Base-by-base conservation (phyloP, 2,797 vertebrate genomes). In the Gymnoscopelus braueri region DNA sequence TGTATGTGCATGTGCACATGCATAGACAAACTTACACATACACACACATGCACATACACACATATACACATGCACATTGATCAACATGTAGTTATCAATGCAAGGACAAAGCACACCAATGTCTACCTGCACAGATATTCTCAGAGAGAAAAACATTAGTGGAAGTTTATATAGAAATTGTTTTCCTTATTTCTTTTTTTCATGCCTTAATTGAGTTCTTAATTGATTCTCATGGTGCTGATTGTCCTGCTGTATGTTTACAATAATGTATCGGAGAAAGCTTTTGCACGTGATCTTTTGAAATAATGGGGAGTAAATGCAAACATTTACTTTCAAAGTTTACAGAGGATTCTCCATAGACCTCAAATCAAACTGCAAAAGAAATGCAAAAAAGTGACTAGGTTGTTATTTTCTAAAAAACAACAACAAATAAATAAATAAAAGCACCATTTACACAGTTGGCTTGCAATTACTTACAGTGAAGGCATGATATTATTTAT, bases 121-220 rank as follows among this genome's bases (percentile, higher is more conserved):
- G 86, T 87, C 88, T 91, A 89, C 88, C 85, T 89, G 88, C 91
- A 89, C 90, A 90, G 77, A 85, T 85, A 67, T 72, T 90, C 88
- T 92, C 91, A 91, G 87, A 78, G 88, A 88, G 67, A 71, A 78
- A 65, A 70, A 74, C 61, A 74, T 69, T 72, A 60, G 69, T 61
- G 63, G 26, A 75, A 62, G 44, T 79, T 47, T 74, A 60, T 64
- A 58, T 35, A 65, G 51, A 19, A n/a, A 73, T 78, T 77, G 4
- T 77, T 44, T 63, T 80, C 70, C 8, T 66, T 80, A 76, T 58
- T 61, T 76, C 67, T 47, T 77, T 79, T 75, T 77, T 80, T 78
- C 85, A 92, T 90, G 90, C 90, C 90, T 91, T 90, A 86, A 87
- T 85, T 89, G 56, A 86, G 76, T 90, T 87, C 44, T 72, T 67